A percentile compares a stretch with the other conserved stretches of the same genome.
These are phyloP conservation scores for Labeo rohita DNA, from an alignment of 2,113 vertebrate genomes.

Conservation along the genomic window DNA sequence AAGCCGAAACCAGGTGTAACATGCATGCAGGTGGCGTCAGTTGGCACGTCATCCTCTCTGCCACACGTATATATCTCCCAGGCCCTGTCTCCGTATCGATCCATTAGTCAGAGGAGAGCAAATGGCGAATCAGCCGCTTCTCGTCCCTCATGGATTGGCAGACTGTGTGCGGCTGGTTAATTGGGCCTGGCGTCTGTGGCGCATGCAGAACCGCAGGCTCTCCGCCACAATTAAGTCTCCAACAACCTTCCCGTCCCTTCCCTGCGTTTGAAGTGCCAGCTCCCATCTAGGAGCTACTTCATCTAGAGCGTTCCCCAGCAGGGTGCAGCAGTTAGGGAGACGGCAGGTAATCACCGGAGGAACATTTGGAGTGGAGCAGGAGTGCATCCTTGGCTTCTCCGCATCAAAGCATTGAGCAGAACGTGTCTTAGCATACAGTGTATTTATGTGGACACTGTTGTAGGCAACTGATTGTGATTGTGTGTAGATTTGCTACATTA, in stretches of 20 bases:
- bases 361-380: conserved; percentile 47
- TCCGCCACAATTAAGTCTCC: conserved; percentile 68
- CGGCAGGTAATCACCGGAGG: conserved; percentile 58
- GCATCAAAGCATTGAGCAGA: conserved; percentile 11
- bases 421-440: background rate
- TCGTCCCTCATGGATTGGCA: conserved; percentile 58
- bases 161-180: conserved; percentile 69
- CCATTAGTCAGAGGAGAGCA: conserved; percentile 58
- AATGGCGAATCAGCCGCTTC: conserved; percentile 55
- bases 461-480: background rate
- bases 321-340: conserved; percentile 36
- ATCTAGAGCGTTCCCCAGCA: conserved; percentile 50
- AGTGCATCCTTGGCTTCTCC: conserved; percentile 26
- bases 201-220: conserved; percentile 66
- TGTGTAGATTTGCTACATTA: background rate
- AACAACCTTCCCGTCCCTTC: conserved; percentile 61
- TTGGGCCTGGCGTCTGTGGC: conserved; percentile 66
- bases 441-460: conserved; percentile 23
- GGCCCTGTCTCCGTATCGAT: conserved; percentile 57
- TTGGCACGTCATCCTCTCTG: background rate
- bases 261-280: conserved; percentile 61
- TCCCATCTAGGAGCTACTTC: conserved; percentile 62
- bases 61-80: background rate
- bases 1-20: background rate
- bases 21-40: background rate